phyloP scores from a whole-genome alignment of 2,113 vertebrate species.

The Ptilonorhynchus violaceus region DNA sequence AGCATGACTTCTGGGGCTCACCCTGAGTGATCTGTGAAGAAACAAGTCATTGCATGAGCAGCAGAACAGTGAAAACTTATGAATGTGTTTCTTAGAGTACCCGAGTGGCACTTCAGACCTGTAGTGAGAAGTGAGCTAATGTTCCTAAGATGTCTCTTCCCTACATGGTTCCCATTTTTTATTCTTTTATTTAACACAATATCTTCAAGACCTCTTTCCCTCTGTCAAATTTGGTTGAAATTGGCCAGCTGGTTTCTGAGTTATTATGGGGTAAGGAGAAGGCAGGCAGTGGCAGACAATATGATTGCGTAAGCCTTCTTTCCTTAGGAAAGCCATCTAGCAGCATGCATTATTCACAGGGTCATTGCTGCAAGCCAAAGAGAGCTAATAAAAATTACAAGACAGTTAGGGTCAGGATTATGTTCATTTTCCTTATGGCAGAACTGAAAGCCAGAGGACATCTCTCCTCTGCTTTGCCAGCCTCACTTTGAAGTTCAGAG shows the following conservation, averaged over 20 bases:
- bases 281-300: background rate
- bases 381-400: slow-evolving; percentile 39
- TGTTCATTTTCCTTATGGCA: background rate
- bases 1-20: slow-evolving; percentile 93
- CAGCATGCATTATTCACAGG: slow-evolving; percentile 55
- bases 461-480: background rate
- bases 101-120: background rate
- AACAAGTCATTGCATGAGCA: slow-evolving; percentile 24
- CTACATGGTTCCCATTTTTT: rapidly evolving
- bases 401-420: slow-evolving; percentile 5
- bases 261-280: background rate
- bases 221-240: background rate
- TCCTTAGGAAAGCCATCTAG: slow-evolving; percentile 48
- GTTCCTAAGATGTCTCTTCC: background rate
- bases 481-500: background rate
- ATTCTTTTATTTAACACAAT: background rate
- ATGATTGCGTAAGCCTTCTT: slow-evolving; percentile 17
- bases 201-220: background rate
- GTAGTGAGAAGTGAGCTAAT: background rate
- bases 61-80: background rate
- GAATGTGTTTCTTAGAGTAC: background rate
- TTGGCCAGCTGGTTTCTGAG: background rate
- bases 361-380: slow-evolving; percentile 3
- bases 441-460: slow-evolving; percentile 1
- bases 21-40: slow-evolving; percentile 80